Evolutionary conservation across 1,140 invertebrate species (phyloP).

Genomic region (Drosophila baimaii): DNA sequence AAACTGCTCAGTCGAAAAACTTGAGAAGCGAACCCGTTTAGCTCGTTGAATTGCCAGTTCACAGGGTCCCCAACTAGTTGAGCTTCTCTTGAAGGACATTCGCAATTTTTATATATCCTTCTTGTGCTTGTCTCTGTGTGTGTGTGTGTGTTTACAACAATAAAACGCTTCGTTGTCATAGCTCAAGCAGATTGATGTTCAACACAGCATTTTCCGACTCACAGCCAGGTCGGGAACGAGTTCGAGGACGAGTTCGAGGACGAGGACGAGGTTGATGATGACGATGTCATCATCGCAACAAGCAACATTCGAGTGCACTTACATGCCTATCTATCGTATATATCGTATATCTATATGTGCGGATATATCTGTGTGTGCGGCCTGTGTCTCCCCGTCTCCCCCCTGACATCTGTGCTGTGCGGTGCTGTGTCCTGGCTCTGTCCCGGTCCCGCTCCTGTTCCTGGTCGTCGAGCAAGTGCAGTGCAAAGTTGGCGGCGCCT

Average conservation of each 20-base stretch:
- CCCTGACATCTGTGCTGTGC: slow-evolving; percentile 26
- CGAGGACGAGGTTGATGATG: slow-evolving; percentile 32
- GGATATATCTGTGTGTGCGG: slow-evolving; percentile 55
- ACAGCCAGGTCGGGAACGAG: slow-evolving; percentile 11
- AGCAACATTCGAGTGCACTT: slow-evolving; percentile 65
- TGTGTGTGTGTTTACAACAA: slow-evolving; percentile 66
- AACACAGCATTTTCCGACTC: slow-evolving; percentile 49
- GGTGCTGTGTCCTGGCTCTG: slow-evolving; percentile 3
- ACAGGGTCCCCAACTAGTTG: slow-evolving; percentile 30
- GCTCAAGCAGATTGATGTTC: slow-evolving; percentile 78
- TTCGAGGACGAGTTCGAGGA: not conserved
- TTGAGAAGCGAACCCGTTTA: slow-evolving; percentile 44
- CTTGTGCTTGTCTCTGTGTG: slow-evolving; percentile 6
- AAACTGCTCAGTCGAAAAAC: slow-evolving; percentile 47
- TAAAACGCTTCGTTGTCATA: slow-evolving; percentile 80
- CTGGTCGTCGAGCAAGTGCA: slow-evolving; percentile 43
- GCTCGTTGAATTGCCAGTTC: slow-evolving; percentile 42
- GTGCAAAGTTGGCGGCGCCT: slow-evolving; percentile 61
- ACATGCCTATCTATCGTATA: slow-evolving; percentile 62
- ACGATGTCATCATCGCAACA: slow-evolving; percentile 56
- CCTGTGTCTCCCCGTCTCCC: slow-evolving; percentile 4
- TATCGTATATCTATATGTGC: slow-evolving; percentile 41
- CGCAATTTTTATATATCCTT: slow-evolving; percentile 23
- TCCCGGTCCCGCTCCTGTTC: not conserved
- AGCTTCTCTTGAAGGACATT: slow-evolving; percentile 24